A percentile compares a stretch with the other conserved stretches of the same genome.
Evolutionary conservation across 2,113 vertebrate genomes (phyloP).

Genomic region (Parus major): DNA sequence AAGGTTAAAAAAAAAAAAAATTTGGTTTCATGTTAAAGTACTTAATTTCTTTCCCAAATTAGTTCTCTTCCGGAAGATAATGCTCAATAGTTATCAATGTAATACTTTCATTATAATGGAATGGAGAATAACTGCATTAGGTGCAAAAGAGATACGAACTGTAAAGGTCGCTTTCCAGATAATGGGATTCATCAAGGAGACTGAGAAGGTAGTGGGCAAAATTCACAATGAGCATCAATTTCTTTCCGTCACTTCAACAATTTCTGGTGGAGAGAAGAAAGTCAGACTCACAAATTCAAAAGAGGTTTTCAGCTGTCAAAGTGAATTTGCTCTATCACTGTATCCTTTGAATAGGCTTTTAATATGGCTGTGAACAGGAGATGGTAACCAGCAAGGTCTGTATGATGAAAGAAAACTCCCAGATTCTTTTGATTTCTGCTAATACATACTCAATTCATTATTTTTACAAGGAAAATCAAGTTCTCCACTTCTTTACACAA

Average conservation of each 20-base stretch:
- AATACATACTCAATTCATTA: slow-evolving; percentile 32
- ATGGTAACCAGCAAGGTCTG: slow-evolving; percentile 32
- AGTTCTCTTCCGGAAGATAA: slow-evolving; percentile 70
- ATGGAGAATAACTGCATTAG: slow-evolving; percentile 70
- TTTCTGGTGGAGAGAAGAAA: slow-evolving; percentile 47
- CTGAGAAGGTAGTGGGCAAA: slow-evolving; percentile 25
- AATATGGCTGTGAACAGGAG: not conserved
- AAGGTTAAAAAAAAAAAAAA: slow-evolving; percentile 45
- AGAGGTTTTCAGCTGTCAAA: slow-evolving; percentile 13
- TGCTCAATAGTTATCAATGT: slow-evolving; percentile 66
- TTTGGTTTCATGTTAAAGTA: slow-evolving; percentile 51
- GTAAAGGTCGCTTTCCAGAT: slow-evolving; percentile 72
- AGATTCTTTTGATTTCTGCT: slow-evolving; percentile 35
- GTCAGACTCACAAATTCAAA: slow-evolving; percentile 50
- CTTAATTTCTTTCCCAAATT: slow-evolving; percentile 71
- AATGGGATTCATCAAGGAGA: slow-evolving; percentile 73
- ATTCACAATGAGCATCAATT: slow-evolving; percentile 62
- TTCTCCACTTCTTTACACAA: not conserved
- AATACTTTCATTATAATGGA: slow-evolving; percentile 76
- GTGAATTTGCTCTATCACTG: slow-evolving; percentile 33
- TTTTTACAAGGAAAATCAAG: not conserved
- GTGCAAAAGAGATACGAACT: slow-evolving; percentile 65
- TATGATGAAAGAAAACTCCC: slow-evolving; percentile 48
- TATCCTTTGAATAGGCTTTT: slow-evolving; percentile 31
- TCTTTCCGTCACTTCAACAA: slow-evolving; percentile 6